Evolutionary conservation across 2,797 vertebrate species (phyloP), one percentile per base, ranked within the genome.

Genomic region (Arrhamphus sclerolepis): DNA sequence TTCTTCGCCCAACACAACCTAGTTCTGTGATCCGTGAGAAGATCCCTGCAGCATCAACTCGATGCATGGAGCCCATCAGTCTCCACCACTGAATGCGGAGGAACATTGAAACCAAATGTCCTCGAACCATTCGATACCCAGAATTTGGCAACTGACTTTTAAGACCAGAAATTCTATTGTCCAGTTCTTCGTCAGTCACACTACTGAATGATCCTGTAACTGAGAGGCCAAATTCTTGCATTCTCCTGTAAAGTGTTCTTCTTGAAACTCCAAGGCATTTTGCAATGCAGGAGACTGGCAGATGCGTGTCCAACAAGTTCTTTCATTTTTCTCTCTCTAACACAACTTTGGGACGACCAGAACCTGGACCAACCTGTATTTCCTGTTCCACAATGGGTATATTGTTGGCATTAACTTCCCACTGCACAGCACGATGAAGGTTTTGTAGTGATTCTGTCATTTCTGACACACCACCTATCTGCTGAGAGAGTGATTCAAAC

Each of bases 251-350:
- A 47, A 64, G 0, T 0, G 44, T n/a, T n/a, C n/a, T 64, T 53
- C 60, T 39, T 2, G 60, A 62, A 20, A 62, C 50, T 19, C 41
- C 19, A 38, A 62, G 59, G 49, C 21, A 24, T 47, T 47, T 26
- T 16, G 46, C 46, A 6, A 26, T 47, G 46, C 20, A 63, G 21
- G 17, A 14, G 16, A 54, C 50, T 39, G 50, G 60, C 8, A 53
- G 29, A 29, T 47, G 60, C 54, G 42, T 54, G 26, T 63, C 60
- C 16, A 47, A 26, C 46, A 47, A 14, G 7, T 6, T 26, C 16
- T 47, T 21, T 3, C 24, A 4, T 54, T 22, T 52, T 62, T 53
- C 49, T 28, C 13, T 46, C 20, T 38, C 19, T 1, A 53, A 4
- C 18, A 46, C 8, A 53, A 53, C 52, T 62, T 22, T 53, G 1